These are phyloP conservation scores for Siphamia tubifer DNA, from an alignment of 2,113 vertebrate genomes.

Conservation along the genomic window DNA sequence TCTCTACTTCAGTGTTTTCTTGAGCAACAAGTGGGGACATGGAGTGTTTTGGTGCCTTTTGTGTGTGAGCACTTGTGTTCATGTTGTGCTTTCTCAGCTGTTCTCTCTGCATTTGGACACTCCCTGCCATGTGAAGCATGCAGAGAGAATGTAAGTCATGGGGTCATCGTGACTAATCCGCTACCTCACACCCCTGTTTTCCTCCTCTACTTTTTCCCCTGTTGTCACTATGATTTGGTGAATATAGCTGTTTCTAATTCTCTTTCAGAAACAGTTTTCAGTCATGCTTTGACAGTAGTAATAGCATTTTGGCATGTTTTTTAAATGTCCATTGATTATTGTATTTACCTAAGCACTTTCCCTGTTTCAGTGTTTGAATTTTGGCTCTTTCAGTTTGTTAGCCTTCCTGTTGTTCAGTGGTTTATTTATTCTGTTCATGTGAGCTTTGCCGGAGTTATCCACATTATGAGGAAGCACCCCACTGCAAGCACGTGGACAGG, in stretches of 20 bases:
- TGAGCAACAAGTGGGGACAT: neutral
- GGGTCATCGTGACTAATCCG: conserved; percentile 64
- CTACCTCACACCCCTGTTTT: conserved; percentile 9
- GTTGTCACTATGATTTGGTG: neutral
- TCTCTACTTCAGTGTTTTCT: neutral
- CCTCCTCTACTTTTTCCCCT: neutral
- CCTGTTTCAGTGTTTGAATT: neutral
- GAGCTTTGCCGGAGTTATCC: conserved; percentile 38
- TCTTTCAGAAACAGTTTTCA: neutral
- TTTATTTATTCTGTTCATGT: conserved; percentile 45
- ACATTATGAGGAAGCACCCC: conserved; percentile 14
- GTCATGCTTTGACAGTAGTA: neutral
- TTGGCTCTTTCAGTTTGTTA: conserved; percentile 9
- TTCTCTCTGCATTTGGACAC: conserved; percentile 38
- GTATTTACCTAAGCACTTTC: conserved; percentile 23
- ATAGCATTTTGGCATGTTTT: neutral
- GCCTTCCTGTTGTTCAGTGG: neutral
- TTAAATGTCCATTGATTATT: neutral
- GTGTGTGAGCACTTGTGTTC: neutral
- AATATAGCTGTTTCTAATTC: neutral
- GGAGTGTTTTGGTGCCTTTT: conserved; percentile 3
- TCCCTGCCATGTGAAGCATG: conserved; percentile 49
- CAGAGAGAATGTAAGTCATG: conserved; percentile 66
- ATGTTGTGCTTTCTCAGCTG: conserved; percentile 66
- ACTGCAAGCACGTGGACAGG: conserved; percentile 27